Conservation (phyloP, 2,797 vertebrate species). For the Poeciliopsis presidionis region DNA sequence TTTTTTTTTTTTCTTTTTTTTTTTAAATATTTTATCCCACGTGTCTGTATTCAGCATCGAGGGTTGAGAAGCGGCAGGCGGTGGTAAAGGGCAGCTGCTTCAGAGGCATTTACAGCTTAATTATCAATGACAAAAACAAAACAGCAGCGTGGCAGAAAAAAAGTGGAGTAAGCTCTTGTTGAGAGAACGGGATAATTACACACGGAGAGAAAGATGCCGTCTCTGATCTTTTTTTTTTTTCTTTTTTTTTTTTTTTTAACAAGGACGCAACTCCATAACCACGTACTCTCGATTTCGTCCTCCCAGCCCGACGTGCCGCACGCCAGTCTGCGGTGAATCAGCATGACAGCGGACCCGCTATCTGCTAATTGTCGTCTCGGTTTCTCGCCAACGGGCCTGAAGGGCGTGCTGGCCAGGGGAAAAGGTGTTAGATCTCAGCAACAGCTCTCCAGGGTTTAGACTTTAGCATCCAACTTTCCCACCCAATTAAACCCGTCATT, state of each 20-base stretch:
- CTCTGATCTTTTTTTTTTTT: constrained; percentile 1
- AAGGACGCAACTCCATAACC: not conserved
- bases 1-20: constrained; percentile 29
- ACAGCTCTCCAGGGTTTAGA: constrained; percentile 49
- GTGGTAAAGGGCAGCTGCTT: constrained; percentile 5
- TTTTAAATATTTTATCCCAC: not conserved
- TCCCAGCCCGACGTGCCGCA: constrained; percentile 30
- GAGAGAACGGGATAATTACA: constrained; percentile 25
- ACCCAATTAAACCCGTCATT: constrained; percentile 50
- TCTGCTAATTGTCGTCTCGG: constrained; percentile 64
- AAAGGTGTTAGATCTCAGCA: constrained; percentile 48
- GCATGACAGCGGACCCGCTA: constrained; percentile 44
- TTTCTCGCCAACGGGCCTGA: constrained; percentile 19
- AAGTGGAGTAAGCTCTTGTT: constrained; percentile 33
- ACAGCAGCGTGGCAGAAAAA: constrained; percentile 36
- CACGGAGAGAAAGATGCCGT: constrained; percentile 18
- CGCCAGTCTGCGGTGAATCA: constrained; percentile 38
- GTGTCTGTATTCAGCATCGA: constrained; percentile 27
- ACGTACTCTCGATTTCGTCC: constrained; percentile 1
- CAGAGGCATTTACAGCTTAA: constrained; percentile 33
- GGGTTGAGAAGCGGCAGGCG: not conserved
- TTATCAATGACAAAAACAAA: constrained; percentile 55
- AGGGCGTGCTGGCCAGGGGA: constrained; percentile 58
- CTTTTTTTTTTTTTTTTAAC: not conserved
- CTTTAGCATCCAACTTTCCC: constrained; percentile 31